These are phyloP conservation scores for Turdus rufiventris DNA, from an alignment of 2,113 vertebrate genomes.

Conservation along the genomic window DNA sequence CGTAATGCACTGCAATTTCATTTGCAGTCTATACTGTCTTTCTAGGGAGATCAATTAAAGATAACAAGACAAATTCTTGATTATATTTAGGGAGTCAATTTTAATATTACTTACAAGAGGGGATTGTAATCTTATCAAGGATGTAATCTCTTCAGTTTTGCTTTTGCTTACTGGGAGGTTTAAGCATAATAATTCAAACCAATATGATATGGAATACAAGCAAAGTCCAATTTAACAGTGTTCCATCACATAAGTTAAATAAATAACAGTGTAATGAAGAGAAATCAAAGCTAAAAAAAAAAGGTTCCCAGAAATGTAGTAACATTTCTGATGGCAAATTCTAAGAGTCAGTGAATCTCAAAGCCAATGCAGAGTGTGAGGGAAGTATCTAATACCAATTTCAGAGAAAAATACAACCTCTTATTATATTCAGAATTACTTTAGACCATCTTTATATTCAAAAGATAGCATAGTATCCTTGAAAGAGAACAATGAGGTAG, in stretches of 20 bases:
- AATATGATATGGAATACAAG: conserved; percentile 26
- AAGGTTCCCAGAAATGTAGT: neutral
- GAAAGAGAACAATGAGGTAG: neutral
- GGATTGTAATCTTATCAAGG: conserved; percentile 54
- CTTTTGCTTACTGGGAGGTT: conserved; percentile 34
- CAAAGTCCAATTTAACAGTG: conserved; percentile 10
- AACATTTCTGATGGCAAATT: neutral
- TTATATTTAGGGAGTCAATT: conserved; percentile 62
- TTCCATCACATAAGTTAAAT: conserved; percentile 36
- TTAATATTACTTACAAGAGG: conserved; percentile 61
- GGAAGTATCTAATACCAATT: neutral
- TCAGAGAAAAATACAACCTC: neutral
- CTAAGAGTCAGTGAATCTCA: conserved; percentile 6
- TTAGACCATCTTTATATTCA: neutral
- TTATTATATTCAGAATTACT: neutral
- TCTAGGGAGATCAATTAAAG: conserved; percentile 69
- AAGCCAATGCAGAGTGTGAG: neutral
- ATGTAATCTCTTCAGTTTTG: conserved; percentile 55
- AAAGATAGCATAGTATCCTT: neutral
- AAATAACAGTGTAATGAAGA: conserved; percentile 52
- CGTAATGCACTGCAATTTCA: conserved; percentile 25
- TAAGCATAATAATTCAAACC: conserved; percentile 45
- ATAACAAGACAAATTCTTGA: conserved; percentile 64
- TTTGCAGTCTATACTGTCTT: conserved; percentile 33
- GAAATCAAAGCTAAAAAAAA: conserved; percentile 14